These are phyloP conservation scores for Perca fluviatilis DNA, from an alignment of 2,113 vertebrate species.

Conservation along the genomic window DNA sequence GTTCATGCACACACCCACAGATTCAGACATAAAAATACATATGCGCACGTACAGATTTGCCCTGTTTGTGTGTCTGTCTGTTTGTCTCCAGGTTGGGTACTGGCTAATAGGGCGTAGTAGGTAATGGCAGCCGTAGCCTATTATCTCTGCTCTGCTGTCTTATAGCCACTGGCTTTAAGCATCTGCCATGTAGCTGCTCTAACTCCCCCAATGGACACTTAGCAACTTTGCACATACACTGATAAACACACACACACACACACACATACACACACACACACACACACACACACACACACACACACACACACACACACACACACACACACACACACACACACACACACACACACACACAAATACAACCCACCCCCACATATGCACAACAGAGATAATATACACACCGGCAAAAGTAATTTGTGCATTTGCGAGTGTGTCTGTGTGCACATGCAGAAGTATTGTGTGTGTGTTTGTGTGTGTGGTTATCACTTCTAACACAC, in stretches of 20 bases:
- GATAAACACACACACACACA: slow-evolving; percentile 41
- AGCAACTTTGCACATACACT: slow-evolving; percentile 62
- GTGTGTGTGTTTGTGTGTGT: slow-evolving; percentile 33
- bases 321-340: slow-evolving; percentile 28
- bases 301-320: slow-evolving; percentile 35
- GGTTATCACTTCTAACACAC: slow-evolving; percentile 52
- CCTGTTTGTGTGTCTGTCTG: slow-evolving; percentile 61
- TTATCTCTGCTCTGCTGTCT: slow-evolving; percentile 82
- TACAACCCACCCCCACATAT: slow-evolving; percentile 55
- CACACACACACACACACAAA: slow-evolving; percentile 25
- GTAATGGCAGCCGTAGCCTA: slow-evolving; percentile 78
- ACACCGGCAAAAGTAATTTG: slow-evolving; percentile 71
- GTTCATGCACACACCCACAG: slow-evolving; percentile 52
- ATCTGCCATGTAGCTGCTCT: slow-evolving; percentile 75
- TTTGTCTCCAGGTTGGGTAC: slow-evolving; percentile 70
- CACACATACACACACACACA: slow-evolving; percentile 30
- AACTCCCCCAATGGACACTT: slow-evolving; percentile 72
- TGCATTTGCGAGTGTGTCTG: slow-evolving; percentile 45
- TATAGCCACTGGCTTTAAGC: slow-evolving; percentile 81
- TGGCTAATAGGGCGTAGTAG: slow-evolving; percentile 79
- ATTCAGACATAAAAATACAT: slow-evolving; percentile 40
- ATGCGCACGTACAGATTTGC: slow-evolving; percentile 41
- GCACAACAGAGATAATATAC: slow-evolving; percentile 57
- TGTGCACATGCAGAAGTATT: slow-evolving; percentile 8
- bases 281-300: slow-evolving; percentile 25